These are phyloP conservation scores for Adelphocoris suturalis DNA, from an alignment of 2,888 invertebrate species.

Conservation along the genomic window DNA sequence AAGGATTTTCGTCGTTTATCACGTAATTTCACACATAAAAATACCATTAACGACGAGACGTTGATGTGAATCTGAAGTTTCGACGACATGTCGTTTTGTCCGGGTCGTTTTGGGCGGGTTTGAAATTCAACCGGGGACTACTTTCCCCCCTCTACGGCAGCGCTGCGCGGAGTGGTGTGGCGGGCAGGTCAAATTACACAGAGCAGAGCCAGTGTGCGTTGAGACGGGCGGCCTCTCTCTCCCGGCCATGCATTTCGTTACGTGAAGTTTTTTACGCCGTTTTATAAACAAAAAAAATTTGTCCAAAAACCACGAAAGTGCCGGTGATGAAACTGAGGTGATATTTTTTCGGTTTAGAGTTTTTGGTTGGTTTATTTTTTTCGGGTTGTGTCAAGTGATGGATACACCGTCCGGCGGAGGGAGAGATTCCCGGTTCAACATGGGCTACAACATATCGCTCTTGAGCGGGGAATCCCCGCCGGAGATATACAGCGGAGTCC, in stretches of 20 bases:
- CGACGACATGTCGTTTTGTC: not conserved
- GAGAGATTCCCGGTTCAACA: slow-evolving; percentile 93
- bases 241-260: slow-evolving; percentile 64
- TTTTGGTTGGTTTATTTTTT: slow-evolving; percentile 77
- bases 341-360: slow-evolving; percentile 78
- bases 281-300: not conserved
- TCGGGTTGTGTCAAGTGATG: slow-evolving; percentile 81
- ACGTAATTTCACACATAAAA: not conserved
- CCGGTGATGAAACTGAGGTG: slow-evolving; percentile 67
- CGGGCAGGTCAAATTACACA: slow-evolving; percentile 80
- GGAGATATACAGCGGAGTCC: slow-evolving; percentile 85
- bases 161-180: slow-evolving; percentile 77
- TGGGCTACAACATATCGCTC: slow-evolving; percentile 92
- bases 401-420: slow-evolving; percentile 90
- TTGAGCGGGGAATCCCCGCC: slow-evolving; percentile 87
- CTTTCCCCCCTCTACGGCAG: slow-evolving; percentile 74
- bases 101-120: not conserved
- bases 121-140: slow-evolving; percentile 53
- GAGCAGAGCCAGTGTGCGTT: slow-evolving; percentile 77
- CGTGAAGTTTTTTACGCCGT: slow-evolving; percentile 51
- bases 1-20: not conserved
- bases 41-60: not conserved
- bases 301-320: not conserved
- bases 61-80: not conserved
- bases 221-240: slow-evolving; percentile 58